A percentile compares a stretch with the other conserved stretches of the same genome.
These are phyloP conservation scores for Leptinotarsa rubiginosa DNA, from an alignment of 2,888 invertebrate genomes.

Conservation along the genomic window DNA sequence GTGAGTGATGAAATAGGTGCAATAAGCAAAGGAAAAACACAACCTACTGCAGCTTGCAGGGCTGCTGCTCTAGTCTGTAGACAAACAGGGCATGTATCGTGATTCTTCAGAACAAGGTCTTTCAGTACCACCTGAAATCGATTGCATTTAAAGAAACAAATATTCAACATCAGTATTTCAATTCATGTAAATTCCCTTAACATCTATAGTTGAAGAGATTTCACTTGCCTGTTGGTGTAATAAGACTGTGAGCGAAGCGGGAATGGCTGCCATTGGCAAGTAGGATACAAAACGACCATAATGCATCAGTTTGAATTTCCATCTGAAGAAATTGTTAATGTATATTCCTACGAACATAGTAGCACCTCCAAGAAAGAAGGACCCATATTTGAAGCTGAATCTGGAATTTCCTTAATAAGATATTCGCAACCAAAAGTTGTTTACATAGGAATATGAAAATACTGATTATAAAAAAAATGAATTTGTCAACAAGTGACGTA, in stretches of 20 bases:
- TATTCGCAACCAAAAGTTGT: neutral
- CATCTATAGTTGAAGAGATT: neutral
- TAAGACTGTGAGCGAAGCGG: slow-evolving; percentile 69
- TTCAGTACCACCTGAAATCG: slow-evolving; percentile 70
- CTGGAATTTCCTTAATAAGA: slow-evolving; percentile 58
- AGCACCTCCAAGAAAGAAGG: slow-evolving; percentile 68
- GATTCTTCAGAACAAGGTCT: slow-evolving; percentile 70
- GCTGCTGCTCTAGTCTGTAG: slow-evolving; percentile 72
- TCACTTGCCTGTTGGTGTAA: slow-evolving; percentile 55
- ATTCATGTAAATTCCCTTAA: neutral
- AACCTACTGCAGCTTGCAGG: slow-evolving; percentile 69
- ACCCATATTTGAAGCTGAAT: slow-evolving; percentile 69
- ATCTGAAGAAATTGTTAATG: slow-evolving; percentile 75
- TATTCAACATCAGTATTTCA: neutral
- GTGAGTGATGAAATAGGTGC: slow-evolving; percentile 72
- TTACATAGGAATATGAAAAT: neutral
- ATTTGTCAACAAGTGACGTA: neutral
- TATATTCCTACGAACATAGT: slow-evolving; percentile 70
- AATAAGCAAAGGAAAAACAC: slow-evolving; percentile 73
- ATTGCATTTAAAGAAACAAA: neutral
- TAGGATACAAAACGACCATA: slow-evolving; percentile 73
- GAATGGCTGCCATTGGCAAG: slow-evolving; percentile 72
- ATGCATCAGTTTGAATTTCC: slow-evolving; percentile 71
- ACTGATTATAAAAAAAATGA: too few relatives aligned
- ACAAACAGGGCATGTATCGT: slow-evolving; percentile 73